Conservation (phyloP, 2,797 vertebrate species). For the Echeneis naucrates region DNA sequence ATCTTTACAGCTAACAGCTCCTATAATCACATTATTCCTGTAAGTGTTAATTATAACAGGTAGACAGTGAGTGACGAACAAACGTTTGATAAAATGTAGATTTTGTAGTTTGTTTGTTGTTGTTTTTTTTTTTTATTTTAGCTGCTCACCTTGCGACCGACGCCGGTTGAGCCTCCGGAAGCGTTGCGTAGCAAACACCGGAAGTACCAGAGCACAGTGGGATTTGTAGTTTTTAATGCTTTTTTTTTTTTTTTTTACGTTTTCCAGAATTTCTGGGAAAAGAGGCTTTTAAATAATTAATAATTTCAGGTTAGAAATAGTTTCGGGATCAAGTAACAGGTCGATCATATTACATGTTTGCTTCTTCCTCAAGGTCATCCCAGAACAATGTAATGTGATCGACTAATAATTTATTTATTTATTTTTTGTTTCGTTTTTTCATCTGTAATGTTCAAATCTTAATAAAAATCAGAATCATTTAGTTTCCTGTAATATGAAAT, state of each 20-base stretch:
- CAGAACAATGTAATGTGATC: too few species aligned
- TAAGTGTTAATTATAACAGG: not conserved
- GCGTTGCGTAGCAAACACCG: not conserved
- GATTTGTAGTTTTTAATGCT: constrained; percentile 29
- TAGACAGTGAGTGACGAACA: not conserved
- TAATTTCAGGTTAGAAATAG: not conserved
- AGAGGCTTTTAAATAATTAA: not conserved
- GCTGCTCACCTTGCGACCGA: constrained; percentile 42
- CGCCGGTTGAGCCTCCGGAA: not conserved
- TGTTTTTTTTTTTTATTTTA: too few species aligned
- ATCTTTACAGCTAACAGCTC: not conserved
- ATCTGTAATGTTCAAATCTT: not conserved
- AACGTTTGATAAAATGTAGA: fast-evolving
- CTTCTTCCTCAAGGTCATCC: not conserved
- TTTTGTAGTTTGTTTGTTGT: too few species aligned
- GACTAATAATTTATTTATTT: not conserved
- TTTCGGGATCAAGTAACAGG: not conserved
- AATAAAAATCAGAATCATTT: not conserved
- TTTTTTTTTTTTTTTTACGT: too few species aligned
- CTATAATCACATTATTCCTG: fast-evolving
- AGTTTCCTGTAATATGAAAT: not conserved
- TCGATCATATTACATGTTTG: not conserved
- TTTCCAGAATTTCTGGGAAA: not conserved
- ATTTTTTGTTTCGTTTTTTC: not conserved
- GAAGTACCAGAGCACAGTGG: not conserved